Base-by-base conservation (phyloP, 2,888 invertebrate genomes). In the Cephalotes varians region DNA sequence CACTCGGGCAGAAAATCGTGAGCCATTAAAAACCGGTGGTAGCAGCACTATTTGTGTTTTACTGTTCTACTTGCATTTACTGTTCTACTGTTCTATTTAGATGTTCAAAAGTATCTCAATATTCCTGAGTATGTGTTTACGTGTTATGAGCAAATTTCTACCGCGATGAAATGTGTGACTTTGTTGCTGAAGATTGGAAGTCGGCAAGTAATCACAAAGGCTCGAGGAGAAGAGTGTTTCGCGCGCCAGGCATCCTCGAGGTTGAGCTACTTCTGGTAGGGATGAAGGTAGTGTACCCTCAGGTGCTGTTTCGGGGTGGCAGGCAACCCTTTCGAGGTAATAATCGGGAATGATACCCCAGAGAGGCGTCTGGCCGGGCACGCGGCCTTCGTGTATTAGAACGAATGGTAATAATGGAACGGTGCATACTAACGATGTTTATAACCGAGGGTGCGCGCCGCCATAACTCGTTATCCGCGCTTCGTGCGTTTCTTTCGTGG, bases 281-380 rank as follows among this genome's bases (percentile, higher is more conserved):
- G 64, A 81, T 60, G 81, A 84, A 85, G 88, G 86, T 92, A 92
- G 90, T 92, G 90, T 92, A 93, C 94, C 94, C 94, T 92, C 92
- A 94, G 94, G 94, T 94, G 90, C 92, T 92, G 91, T 94, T 94
- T 88, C 90, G 86, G 87, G 74, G 83, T 84, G 89, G 91, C 84
- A 83, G 67, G 91, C 91, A 94, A 94, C 94, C 94, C 94, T 94
- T 94, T 94, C 91, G 91, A 91, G 86, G 93, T 94, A 94, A 94
- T 94, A 94, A 93, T 93, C 93, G 92, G 88, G 91, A 94, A 94
- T 93, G 94, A 92, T 91, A 87, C 94, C 94, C 94, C 82, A 73
- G 94, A 94, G 94, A 93, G 90, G 85, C 87, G 91, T 91, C 87
- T 88, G 82, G 87, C 86, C 87, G 73, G 71, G 76, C 62, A 72